Evolutionary conservation across 2,113 vertebrate genomes (phyloP).

Genomic region (Calcarius ornatus): DNA sequence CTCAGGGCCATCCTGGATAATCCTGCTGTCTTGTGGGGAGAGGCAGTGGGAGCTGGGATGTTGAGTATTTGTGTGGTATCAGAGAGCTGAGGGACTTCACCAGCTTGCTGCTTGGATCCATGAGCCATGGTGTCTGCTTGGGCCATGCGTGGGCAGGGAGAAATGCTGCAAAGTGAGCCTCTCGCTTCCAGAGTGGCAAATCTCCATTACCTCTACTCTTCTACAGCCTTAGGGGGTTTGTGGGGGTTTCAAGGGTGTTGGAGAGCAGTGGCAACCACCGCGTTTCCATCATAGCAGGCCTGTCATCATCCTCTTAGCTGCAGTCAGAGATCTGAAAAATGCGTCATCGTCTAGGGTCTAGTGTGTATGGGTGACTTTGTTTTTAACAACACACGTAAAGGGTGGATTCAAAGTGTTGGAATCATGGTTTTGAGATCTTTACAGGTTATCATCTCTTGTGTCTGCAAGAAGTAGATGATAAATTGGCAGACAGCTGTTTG

Average conservation of each 20-base stretch:
- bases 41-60: neutral
- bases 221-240: neutral
- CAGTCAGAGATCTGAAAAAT: neutral
- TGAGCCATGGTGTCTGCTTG: fast-evolving
- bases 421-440: neutral
- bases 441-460: neutral
- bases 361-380: neutral
- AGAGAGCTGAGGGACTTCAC: neutral
- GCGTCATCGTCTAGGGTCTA: neutral
- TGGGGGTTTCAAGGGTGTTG: neutral
- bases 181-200: neutral
- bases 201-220: neutral
- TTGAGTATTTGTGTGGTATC: neutral
- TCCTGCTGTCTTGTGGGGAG: neutral
- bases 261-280: neutral
- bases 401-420: neutral
- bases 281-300: fast-evolving
- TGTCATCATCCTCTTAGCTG: neutral
- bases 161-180: neutral
- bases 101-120: neutral
- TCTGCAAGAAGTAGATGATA: neutral
- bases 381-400: neutral
- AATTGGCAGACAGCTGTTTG: conserved; percentile 25
- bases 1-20: neutral
- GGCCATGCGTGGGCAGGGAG: fast-evolving